phyloP scores from a whole-genome alignment of 2,113 vertebrate species.

The Jacana jacana region DNA sequence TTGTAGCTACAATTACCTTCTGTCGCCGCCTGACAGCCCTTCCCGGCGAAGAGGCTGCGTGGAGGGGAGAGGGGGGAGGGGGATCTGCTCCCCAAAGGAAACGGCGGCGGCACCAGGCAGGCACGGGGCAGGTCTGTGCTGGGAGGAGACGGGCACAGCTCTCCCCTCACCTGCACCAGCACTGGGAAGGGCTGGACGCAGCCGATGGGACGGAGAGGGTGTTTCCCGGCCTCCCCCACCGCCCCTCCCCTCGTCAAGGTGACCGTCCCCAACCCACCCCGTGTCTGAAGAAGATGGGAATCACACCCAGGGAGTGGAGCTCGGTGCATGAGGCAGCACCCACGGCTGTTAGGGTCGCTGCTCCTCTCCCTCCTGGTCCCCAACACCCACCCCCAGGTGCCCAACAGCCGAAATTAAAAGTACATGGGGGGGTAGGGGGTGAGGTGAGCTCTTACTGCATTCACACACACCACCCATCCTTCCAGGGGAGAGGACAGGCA shows the following conservation, averaged over 20 bases:
- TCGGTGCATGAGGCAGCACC: background rate
- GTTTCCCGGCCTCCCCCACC: too few relatives aligned
- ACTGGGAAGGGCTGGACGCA: background rate
- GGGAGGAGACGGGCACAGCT: background rate
- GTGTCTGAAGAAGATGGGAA: background rate
- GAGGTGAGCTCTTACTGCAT: slow-evolving; percentile 7
- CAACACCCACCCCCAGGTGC: background rate
- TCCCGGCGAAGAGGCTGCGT: background rate
- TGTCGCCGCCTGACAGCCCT: background rate
- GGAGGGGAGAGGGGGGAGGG: too few relatives aligned
- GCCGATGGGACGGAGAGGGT: accelerated
- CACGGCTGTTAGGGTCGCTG: background rate
- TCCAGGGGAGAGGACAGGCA: slow-evolving; percentile 26
- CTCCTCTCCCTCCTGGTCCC: background rate
- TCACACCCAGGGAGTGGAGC: background rate
- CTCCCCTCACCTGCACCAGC: background rate
- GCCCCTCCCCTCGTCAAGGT: background rate
- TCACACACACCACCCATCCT: slow-evolving; percentile 10
- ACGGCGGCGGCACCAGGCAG: accelerated
- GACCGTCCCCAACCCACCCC: too few relatives aligned
- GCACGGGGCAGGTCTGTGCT: accelerated
- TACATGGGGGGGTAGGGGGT: background rate
- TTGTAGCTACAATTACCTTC: background rate
- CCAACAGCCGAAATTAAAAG: background rate
- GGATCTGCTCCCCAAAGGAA: background rate